Percentiles rank a stretch among this genome's conserved stretches.
Conservation (phyloP, 2,888 invertebrate species). For the Agrenia bidenticulata region DNA sequence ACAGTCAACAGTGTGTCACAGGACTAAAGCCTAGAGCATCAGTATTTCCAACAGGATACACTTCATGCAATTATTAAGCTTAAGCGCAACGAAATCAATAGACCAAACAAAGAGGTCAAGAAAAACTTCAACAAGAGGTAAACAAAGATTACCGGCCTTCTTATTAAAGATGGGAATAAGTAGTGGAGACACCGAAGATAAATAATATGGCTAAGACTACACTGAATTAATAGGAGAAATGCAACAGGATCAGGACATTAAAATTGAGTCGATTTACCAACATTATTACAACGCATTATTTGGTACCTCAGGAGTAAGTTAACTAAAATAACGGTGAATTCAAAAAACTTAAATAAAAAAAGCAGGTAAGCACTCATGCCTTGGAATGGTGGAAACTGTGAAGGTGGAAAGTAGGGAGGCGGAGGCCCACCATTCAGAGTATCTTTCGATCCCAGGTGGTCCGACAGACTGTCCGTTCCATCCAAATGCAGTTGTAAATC, state of each 20-base stretch:
- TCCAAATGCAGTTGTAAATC: slow-evolving; percentile 70
- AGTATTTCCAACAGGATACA: neutral
- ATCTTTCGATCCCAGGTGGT: slow-evolving; percentile 56
- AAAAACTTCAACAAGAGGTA: neutral
- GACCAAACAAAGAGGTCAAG: neutral
- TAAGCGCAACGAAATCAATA: too few species aligned
- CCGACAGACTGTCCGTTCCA: slow-evolving; percentile 38
- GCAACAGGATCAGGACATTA: too few species aligned
- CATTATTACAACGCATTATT: too few species aligned
- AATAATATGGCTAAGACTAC: too few species aligned
- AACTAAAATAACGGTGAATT: too few species aligned
- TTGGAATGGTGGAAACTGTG: slow-evolving; percentile 47
- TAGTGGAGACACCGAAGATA: too few species aligned
- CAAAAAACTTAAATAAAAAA: slow-evolving; percentile 25
- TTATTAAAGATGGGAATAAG: too few species aligned
- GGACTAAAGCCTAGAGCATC: slow-evolving; percentile 20
- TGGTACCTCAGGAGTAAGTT: too few species aligned
- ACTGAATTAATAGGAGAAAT: too few species aligned
- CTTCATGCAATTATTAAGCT: neutral
- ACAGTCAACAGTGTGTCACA: neutral
- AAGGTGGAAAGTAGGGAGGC: slow-evolving; percentile 51
- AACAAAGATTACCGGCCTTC: too few species aligned
- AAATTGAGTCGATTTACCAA: too few species aligned
- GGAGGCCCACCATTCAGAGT: slow-evolving; percentile 68
- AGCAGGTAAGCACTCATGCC: slow-evolving; percentile 42